These are phyloP conservation scores for Camelus bactrianus DNA, from an alignment of 2,113 vertebrate species.

Conservation along the genomic window DNA sequence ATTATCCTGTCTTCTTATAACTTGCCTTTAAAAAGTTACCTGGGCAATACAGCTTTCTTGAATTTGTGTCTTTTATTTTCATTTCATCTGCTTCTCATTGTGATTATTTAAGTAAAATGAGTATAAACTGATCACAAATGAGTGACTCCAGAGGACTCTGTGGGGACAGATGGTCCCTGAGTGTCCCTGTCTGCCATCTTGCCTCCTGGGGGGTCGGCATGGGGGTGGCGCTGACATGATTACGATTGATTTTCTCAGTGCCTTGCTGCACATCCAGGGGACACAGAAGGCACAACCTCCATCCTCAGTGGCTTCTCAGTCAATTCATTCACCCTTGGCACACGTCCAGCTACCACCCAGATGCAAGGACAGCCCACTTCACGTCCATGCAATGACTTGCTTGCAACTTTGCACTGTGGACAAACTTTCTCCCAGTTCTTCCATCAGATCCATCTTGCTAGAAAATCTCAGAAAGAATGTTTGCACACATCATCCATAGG, in stretches of 20 bases:
- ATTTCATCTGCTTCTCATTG: not conserved
- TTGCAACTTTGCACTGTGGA: not conserved
- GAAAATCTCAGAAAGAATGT: not conserved
- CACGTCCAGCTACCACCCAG: not conserved
- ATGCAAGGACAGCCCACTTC: not conserved
- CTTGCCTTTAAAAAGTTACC: not conserved
- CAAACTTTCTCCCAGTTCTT: not conserved
- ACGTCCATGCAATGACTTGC: not conserved
- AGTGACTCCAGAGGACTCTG: not conserved
- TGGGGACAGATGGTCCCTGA: slow-evolving; percentile 42
- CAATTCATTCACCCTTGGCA: not conserved
- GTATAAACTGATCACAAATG: not conserved
- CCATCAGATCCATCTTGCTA: not conserved
- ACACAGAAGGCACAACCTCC: not conserved
- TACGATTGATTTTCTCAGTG: not conserved
- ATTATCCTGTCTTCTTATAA: not conserved
- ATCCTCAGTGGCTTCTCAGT: not conserved
- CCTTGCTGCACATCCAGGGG: not conserved
- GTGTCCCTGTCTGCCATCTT: slow-evolving; percentile 13
- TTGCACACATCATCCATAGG: not conserved
- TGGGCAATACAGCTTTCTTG: not conserved
- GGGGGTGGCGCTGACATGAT: not conserved
- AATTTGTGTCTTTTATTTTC: slow-evolving; percentile 26
- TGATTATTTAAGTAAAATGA: slow-evolving; percentile 1
- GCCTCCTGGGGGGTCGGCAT: not conserved